Percentiles rank a stretch among this genome's conserved stretches.
phyloP scores from a whole-genome alignment of 2,113 vertebrate genomes.

The Ciconia maguari region DNA sequence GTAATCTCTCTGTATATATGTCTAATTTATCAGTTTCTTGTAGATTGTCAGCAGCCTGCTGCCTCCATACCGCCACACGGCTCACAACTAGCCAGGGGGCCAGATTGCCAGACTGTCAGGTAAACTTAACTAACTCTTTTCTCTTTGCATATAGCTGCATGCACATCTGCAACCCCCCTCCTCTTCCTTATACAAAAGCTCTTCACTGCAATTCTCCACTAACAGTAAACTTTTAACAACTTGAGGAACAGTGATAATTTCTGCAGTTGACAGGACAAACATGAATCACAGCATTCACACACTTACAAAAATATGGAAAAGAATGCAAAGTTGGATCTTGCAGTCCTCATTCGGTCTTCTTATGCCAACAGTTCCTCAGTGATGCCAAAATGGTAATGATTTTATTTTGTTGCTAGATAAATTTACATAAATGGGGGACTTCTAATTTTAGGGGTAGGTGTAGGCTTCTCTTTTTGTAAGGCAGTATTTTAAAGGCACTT shows the following conservation, averaged over 20 bases:
- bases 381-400: background rate
- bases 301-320: background rate
- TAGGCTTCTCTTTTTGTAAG: background rate
- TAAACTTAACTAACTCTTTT: constrained; percentile 77
- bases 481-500: background rate
- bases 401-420: background rate
- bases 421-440: background rate
- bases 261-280: background rate
- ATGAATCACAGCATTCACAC: background rate
- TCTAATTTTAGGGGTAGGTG: background rate
- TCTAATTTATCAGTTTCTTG: constrained; percentile 99
- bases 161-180: background rate
- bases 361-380: background rate
- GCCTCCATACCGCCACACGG: constrained; percentile 93
- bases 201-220: background rate
- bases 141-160: constrained; percentile 57
- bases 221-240: background rate
- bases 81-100: constrained; percentile 92
- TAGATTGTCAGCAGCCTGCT: constrained; percentile 99
- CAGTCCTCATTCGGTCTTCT: background rate
- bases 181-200: background rate
- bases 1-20: constrained; percentile 93
- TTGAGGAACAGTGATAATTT: background rate
- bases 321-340: background rate
- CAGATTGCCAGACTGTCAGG: constrained; percentile 86